Base-by-base conservation (phyloP, 1,140 invertebrate species). In the Magallana ariakensis region DNA sequence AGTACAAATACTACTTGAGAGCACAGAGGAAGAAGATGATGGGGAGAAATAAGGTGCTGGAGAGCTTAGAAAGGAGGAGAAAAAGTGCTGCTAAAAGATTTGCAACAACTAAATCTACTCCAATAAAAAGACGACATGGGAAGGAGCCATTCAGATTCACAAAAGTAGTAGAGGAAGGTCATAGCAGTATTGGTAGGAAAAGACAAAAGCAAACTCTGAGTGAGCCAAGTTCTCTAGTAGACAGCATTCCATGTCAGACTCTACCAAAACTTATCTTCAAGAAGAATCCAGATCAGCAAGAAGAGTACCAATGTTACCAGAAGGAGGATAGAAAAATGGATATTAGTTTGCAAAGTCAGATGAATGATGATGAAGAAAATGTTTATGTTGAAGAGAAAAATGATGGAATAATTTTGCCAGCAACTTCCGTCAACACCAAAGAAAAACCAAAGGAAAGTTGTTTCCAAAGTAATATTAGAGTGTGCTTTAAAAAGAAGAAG, bases 51-150 rank as follows among this genome's bases (percentile, higher is more conserved):
- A 82, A 56, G 33, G 55, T 82, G 8, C 55, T 82, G 46, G 55
- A 55, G 46, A 82, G 80, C 46, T 56, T 82, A 53, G 80, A 82
- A 53, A 82, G 80, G n/a, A 9, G 80, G 33, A 82, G 80, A 53
- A 82, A 55, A 82, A 56, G 55, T 82, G 80, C 53, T 54, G 55
- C 53, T 15, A 82, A 82, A 82, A 19, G 80, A 82, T 54, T 56
- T 33, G 66, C 66, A 22, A 75, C 66, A 75, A 13, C 22, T 26
- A 13, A 13, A 75, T 33, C 66, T 4, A 75, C 4, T 33, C 33
- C 11, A 10, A 22, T 75, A 2, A 75, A 75, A 75, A 75, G 66
- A 75, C 22, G 22, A 13, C 66, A 75, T 22, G 66, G 66, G 9
- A 75, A 75, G 66, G 66, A 19, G 3, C 66, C 19, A 13, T 75